Base-by-base conservation (phyloP, 2,797 vertebrate genomes). In the Pseudomugil tenellus region DNA sequence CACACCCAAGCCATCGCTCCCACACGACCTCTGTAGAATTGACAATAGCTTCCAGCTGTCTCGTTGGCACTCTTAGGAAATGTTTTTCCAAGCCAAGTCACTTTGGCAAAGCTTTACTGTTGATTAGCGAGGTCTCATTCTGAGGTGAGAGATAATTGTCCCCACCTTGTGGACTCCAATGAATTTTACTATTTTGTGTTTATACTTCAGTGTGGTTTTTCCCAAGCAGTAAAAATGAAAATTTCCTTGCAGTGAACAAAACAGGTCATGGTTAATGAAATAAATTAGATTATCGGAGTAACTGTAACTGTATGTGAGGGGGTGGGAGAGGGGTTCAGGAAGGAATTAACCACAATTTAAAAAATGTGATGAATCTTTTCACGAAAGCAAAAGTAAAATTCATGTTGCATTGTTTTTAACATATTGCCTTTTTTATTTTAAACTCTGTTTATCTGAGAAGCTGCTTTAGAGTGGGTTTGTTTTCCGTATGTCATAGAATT, bases 1-100 rank as follows among this genome's bases (percentile, higher is more conserved):
- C 73, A 54, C 85, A 76, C 67, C 81, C 86, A 90, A 74, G 56
- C 72, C 69, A 84, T 72, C 62, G 56, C 63, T 63, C 52, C 13
- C 26, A 3, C 13, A 23, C 21, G 66, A 75, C 48, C 75, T 48
- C 56, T 48, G 35, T 51, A 87, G 48, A 64, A 34, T 54, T 79
- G 21, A 61, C 83, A 80, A 86, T 84, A 64, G 85, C 89, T 93
- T 93, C 83, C 90, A 93, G 91, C 83, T 93, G 91, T 82, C 84
- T 89, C 67, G 77, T 48, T 60, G 74, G 70, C 68, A 81, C 77
- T 87, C 80, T 80, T 25, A n/a, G 89, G 84, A 66, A 89, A 87
- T 91, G 85, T 86, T 84, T 70, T 72, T 69, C 76, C 87, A 86
- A 68, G 41, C 75, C 25, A 12, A 62, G 87, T 91, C 79, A 67